Evolutionary conservation across 2,888 invertebrate species (phyloP).

Genomic region (Gymnocheta viridis): DNA sequence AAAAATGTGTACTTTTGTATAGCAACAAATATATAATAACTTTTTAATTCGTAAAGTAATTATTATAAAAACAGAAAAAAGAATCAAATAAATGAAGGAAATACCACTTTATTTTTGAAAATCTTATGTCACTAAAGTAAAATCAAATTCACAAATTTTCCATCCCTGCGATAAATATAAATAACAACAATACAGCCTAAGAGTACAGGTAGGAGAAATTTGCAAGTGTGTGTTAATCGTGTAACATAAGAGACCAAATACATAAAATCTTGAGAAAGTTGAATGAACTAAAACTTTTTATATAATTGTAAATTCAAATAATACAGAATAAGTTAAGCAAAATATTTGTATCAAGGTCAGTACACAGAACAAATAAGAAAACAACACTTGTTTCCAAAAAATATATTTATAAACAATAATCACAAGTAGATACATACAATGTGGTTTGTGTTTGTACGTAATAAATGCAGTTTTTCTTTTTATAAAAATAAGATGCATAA

Average conservation of each 20-base stretch:
- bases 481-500: background rate
- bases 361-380: constrained; percentile 36
- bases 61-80: too few relatives aligned
- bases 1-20: too few relatives aligned
- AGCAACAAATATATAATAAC: too few relatives aligned
- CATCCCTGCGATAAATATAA: background rate
- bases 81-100: too few relatives aligned
- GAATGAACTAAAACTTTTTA: constrained; percentile 55
- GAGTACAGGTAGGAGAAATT: constrained; percentile 3
- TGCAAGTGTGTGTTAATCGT: constrained; percentile 3
- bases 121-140: too few relatives aligned
- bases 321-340: background rate
- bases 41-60: too few relatives aligned
- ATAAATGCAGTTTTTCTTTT: constrained; percentile 4
- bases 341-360: constrained; percentile 58
- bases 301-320: background rate
- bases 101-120: too few relatives aligned
- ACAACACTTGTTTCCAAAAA: constrained; percentile 23
- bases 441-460: background rate
- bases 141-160: too few relatives aligned
- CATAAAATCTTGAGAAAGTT: constrained; percentile 51
- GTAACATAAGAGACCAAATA: constrained; percentile 3
- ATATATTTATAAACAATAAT: background rate
- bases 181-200: background rate
- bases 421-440: background rate